Evolutionary conservation across 1,140 invertebrate genomes (phyloP).

Genomic region (Apis dorsata): DNA sequence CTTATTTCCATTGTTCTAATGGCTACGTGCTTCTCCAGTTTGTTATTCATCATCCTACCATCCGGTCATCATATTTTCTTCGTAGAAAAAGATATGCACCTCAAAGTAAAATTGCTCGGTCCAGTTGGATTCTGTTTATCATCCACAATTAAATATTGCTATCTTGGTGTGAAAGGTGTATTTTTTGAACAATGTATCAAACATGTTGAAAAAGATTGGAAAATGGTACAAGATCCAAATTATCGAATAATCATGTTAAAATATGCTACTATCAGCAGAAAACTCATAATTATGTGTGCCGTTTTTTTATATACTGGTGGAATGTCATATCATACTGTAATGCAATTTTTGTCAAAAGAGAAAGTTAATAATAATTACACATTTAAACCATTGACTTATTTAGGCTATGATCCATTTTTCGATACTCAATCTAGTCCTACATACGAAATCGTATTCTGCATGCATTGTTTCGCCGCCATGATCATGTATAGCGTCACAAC

Average conservation of each 20-base stretch:
- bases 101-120: conserved; percentile 48
- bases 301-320: conserved; percentile 58
- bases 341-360: conserved; percentile 41
- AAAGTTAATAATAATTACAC: conserved; percentile 35
- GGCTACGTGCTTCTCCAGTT: not conserved
- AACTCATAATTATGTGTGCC: conserved; percentile 34
- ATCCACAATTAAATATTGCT: conserved; percentile 57
- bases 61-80: conserved; percentile 23
- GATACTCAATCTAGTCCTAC: conserved; percentile 59
- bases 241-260: conserved; percentile 50
- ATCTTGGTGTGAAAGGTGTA: conserved; percentile 3
- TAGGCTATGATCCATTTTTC: conserved; percentile 60
- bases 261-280: conserved; percentile 43
- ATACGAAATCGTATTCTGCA: conserved; percentile 63
- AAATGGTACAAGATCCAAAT: conserved; percentile 1
- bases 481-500: conserved; percentile 61
- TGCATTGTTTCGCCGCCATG: conserved; percentile 62
- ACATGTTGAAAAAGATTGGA: conserved; percentile 61
- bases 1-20: not conserved
- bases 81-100: not conserved
- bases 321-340: conserved; percentile 51
- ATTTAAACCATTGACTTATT: conserved; percentile 53
- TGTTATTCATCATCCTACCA: conserved; percentile 54
- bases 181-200: conserved; percentile 49
- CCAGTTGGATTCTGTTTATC: conserved; percentile 56